Conservation (phyloP, 2,113 vertebrate species). For the Ia io region DNA sequence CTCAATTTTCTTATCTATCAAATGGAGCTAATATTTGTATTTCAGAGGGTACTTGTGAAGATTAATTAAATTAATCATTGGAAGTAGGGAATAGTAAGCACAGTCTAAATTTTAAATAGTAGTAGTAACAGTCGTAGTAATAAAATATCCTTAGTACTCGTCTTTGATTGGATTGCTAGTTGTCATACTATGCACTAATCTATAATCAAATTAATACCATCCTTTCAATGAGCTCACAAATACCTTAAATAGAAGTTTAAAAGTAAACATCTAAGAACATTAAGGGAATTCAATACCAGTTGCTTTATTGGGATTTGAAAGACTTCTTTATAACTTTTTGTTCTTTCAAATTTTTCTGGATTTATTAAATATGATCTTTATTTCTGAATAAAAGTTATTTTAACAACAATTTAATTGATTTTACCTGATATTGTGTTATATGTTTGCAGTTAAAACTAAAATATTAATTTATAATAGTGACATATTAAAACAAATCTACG, state of each 20-base stretch:
- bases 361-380: not conserved
- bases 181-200: not conserved
- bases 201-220: not conserved
- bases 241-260: not conserved
- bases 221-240: not conserved
- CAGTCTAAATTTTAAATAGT: not conserved
- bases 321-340: not conserved
- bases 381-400: not conserved
- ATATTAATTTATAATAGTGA: not conserved
- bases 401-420: not conserved
- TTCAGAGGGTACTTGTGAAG: not conserved
- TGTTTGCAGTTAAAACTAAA: conserved; percentile 5
- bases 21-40: not conserved
- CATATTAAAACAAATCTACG: conserved; percentile 5
- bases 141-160: not conserved
- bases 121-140: not conserved
- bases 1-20: not conserved
- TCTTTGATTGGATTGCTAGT: not conserved
- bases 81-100: not conserved
- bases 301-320: not conserved
- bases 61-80: not conserved
- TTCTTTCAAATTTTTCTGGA: not conserved
- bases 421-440: not conserved
- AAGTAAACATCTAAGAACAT: not conserved
- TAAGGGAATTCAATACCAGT: not conserved